Base-by-base conservation (phyloP, 2,888 invertebrate genomes). In the Ditula angustiorana region DNA sequence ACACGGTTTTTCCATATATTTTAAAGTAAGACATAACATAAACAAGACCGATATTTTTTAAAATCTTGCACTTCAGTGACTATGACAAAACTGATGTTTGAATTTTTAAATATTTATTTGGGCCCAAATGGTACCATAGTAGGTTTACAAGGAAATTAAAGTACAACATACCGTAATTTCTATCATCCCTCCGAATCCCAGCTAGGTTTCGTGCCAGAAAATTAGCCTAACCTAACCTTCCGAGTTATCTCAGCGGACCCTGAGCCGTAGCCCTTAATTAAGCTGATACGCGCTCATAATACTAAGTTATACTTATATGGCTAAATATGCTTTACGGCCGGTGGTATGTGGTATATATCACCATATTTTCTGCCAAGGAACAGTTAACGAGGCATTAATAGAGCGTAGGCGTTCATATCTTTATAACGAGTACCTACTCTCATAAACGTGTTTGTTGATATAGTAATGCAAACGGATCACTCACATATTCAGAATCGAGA, bases 341-440 rank as follows among this genome's bases (percentile, higher is more conserved):
- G 10, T 41, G 19, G 33, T 33, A 33, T 13, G 7, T 7, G 16
- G 19, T 16, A 41, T 23, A 47, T 56, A 56, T n/a, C n/a, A 50
- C 66, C 61, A 67, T 64, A 61, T 66, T 65, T 60, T 64, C 52
- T 58, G 50, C 33, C 47, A 16, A 5, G 52, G 28, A 23, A 37
- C 52, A 37, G 44, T 57, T 64, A 58, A 66, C 47, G 58, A 61
- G 52, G 23, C 59, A 64, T 64, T 59, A 60, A 61, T 65, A 57
- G 56, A 53, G 63, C 60, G 64, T 66, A 61, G 67, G 70, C 72
- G 74, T 73, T 74, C 72, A 77, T 73, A 73, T 76, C 75, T 75
- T 77, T 77, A 74, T 69, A n/a, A n/a, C n/a, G n/a, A n/a, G n/a
- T n/a, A n/a, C n/a, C n/a, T 73, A 73, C 70, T 71, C 60, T 61